These are phyloP conservation scores for Tragelaphus imberbis DNA, from an alignment of 2,113 vertebrate genomes.

Conservation along the genomic window DNA sequence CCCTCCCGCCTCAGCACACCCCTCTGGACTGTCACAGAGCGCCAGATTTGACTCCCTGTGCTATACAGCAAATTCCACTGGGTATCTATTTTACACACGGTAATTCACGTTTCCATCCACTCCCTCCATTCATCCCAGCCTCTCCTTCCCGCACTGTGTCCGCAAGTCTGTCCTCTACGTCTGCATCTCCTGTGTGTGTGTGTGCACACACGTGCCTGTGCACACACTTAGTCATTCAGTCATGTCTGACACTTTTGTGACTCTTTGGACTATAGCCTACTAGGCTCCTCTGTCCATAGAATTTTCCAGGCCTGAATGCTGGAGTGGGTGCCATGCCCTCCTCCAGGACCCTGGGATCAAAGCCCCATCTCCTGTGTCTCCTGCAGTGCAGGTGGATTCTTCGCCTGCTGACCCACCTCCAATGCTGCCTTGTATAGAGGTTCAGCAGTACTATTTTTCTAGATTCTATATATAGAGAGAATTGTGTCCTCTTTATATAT, in stretches of 20 bases:
- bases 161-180: not conserved
- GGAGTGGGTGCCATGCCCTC: too few relatives aligned
- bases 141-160: not conserved
- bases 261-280: not conserved
- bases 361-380: too few relatives aligned
- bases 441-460: not conserved
- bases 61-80: not conserved
- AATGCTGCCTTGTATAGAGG: not conserved
- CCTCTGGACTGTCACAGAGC: not conserved
- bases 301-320: too few relatives aligned
- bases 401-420: not conserved
- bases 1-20: not conserved
- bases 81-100: not conserved
- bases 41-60: not conserved
- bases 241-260: not conserved
- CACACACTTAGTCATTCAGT: not conserved
- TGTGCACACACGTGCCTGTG: rapidly evolving
- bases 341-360: too few relatives aligned
- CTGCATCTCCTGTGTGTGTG: not conserved
- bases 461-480: not conserved
- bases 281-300: not conserved
- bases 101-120: not conserved
- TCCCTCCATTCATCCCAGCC: not conserved
- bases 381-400: not conserved
- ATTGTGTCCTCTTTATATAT: not conserved